Evolutionary conservation across 1,140 invertebrate species (phyloP), one percentile per base, ranked within the genome.

Genomic region (Brachionus asplanchnoidis): DNA sequence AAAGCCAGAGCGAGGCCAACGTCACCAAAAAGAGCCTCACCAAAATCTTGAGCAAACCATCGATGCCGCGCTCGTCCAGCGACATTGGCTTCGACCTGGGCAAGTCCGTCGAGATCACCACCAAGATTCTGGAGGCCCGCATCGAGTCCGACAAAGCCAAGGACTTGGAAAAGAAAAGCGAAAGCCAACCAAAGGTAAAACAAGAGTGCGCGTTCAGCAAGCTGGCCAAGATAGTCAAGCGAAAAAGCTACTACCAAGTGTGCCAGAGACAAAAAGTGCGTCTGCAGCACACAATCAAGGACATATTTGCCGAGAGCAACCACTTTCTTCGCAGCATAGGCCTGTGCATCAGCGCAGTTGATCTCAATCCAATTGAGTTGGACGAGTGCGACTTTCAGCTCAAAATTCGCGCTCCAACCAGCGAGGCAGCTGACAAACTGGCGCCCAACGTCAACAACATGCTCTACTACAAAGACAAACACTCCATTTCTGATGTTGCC

Each of bases 391-490:
- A 82, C 65, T 60, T 82, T 26, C 40, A 82, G 14, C 53, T 82
- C 40, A 60, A 68, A 65, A 82, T 82, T 20, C n/a, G 53, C 1
- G n/a, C 36, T 1, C 79, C 79, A n/a, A 80, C 77, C 23, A 17
- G 2, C 14, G 79, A 82, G 9, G 56, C 36, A 6, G 17, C 53
- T 3, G 53, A 65, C 7, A 68, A 60, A 2, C 26, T 60, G n/a
- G 65, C 36, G 17, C 79, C 79, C 14, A 82, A 82, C 40, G 79
- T 82, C 3, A 82, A 82, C 32, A 82, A 82, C 46, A 46, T 82
- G 42, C 53, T 82, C 2, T 82, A 23, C 12, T 82, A 82, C 44
- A 82, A 82, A 42, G 79, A 82, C 12, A 82, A 82, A 14, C 79
- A 82, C 36, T 60, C 79, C 7, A 82, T 82, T n/a, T 82, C 79